Base-by-base conservation (phyloP, 2,888 invertebrate species). In the Acrocera orbiculus region DNA sequence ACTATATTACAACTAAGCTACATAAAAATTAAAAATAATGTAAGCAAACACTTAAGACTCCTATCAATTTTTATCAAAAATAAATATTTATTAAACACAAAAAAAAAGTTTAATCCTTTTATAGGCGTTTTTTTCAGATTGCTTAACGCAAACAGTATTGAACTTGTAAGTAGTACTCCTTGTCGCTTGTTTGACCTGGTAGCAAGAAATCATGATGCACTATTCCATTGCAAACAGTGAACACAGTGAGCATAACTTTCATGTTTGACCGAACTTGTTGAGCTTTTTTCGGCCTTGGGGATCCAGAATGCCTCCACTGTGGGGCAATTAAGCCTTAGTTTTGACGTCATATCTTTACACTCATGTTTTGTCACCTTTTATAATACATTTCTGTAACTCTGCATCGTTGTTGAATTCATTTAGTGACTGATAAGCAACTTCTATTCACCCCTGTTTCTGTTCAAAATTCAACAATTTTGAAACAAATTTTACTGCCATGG, bases 91-190 rank as follows among this genome's bases (percentile, higher is more conserved):
- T n/a, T n/a, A n/a, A n/a, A n/a, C n/a, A n/a, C n/a, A n/a, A n/a
- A n/a, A n/a, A n/a, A n/a, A n/a, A n/a, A n/a, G n/a, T n/a, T n/a
- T n/a, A n/a, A n/a, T n/a, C n/a, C n/a, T n/a, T n/a, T n/a, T 40
- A 19, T 19, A 32, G 27, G 13, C 29, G 25, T 27, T 40, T 30
- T 30, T 13, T 23, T 26, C 36, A 33, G 16, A 31, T 34, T 13
- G 35, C 27, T 36, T 30, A 24, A 27, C 19, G 28, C n/a, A 23
- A 27, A 23, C 2, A 15, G 7, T 27, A 28, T 33, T 11, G 15
- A 30, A 34, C 30, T 27, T 32, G 11, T 10, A 30, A 23, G 28
- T 34, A 31, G 29, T 31, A 22, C 22, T 19, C 27, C 28, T 32
- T 36, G 6, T 36, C 29, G 17, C 32, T 28, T 16, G 20, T 31